Evolutionary conservation across 2,888 invertebrate species (phyloP).

Genomic region (Drosophila borealis): DNA sequence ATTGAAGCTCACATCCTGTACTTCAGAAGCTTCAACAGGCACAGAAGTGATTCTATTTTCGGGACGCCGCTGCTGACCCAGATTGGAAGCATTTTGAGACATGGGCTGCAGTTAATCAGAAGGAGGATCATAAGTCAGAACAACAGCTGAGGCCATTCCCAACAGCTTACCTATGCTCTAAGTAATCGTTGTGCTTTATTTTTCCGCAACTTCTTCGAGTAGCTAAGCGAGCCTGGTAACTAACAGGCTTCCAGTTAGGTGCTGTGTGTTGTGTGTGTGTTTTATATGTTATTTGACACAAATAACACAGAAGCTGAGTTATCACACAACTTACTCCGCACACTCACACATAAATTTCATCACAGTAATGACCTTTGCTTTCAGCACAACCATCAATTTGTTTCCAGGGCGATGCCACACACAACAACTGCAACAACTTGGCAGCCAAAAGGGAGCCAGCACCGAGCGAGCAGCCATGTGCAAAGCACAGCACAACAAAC

Average conservation of each 20-base stretch:
- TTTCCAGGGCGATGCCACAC: conserved; percentile 42
- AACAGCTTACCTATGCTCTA: too few species aligned
- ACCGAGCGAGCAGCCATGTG: conserved; percentile 45
- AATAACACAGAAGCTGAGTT: conserved; percentile 43
- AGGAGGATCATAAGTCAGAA: too few species aligned
- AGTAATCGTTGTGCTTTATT: too few species aligned
- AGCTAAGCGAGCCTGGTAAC: conserved; percentile 1
- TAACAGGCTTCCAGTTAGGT: conserved; percentile 2
- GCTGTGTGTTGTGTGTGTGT: conserved; percentile 8
- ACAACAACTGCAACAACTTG: conserved; percentile 39
- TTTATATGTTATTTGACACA: conserved; percentile 49
- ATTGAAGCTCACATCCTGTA: not conserved
- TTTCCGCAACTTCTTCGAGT: not conserved
- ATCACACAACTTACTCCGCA: conserved; percentile 14
- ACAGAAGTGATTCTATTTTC: not conserved
- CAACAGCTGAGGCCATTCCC: too few species aligned
- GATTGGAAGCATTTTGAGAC: conserved; percentile 8
- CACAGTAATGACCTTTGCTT: conserved; percentile 63
- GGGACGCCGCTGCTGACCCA: not conserved
- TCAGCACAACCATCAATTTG: conserved; percentile 63
- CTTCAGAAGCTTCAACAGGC: not conserved
- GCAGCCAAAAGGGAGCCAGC: conserved; percentile 73
- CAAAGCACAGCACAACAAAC: conserved; percentile 40
- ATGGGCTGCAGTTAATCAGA: not conserved
- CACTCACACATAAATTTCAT: conserved; percentile 44